phyloP scores from a whole-genome alignment of 2,797 vertebrate species.

The Crocidura indochinensis region DNA sequence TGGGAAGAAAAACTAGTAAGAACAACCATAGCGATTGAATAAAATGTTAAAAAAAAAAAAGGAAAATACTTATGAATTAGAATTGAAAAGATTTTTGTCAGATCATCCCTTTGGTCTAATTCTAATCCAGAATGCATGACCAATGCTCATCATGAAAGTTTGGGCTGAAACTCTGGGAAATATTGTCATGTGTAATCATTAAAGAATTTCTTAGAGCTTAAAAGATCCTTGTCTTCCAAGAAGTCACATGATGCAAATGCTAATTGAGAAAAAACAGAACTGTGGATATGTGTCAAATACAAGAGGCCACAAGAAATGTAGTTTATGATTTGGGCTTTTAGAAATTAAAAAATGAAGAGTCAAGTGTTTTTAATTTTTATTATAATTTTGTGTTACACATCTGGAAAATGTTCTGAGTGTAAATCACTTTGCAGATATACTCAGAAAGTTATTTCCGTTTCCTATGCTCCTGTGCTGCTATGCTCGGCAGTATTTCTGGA shows the following conservation, averaged over 20 bases:
- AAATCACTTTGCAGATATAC: slow-evolving; percentile 62
- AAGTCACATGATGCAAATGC: background rate
- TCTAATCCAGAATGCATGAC: slow-evolving; percentile 19
- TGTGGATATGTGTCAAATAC: background rate
- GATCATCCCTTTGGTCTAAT: slow-evolving; percentile 22
- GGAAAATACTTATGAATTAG: slow-evolving; percentile 47
- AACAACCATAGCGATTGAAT: too few species aligned
- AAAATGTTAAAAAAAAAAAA: too few species aligned
- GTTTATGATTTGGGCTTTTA: slow-evolving; percentile 31
- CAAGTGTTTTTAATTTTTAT: slow-evolving; percentile 15
- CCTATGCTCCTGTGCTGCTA: background rate
- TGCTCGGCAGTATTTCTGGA: background rate
- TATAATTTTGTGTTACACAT: slow-evolving; percentile 16
- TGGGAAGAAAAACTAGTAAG: too few species aligned
- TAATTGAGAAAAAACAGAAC: slow-evolving; percentile 30
- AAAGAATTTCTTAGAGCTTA: slow-evolving; percentile 5
- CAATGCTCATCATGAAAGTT: background rate
- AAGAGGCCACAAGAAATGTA: background rate
- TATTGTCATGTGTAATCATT: background rate
- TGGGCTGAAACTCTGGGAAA: slow-evolving; percentile 10
- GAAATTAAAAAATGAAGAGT: slow-evolving; percentile 48
- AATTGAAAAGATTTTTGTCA: slow-evolving; percentile 51
- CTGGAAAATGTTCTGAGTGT: slow-evolving; percentile 56
- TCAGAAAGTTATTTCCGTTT: slow-evolving; percentile 44
- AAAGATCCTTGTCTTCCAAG: slow-evolving; percentile 2